Percentiles rank a stretch among this genome's conserved stretches.
Evolutionary conservation across 2,888 invertebrate genomes (phyloP).

Genomic region (Incurvaria masculella): DNA sequence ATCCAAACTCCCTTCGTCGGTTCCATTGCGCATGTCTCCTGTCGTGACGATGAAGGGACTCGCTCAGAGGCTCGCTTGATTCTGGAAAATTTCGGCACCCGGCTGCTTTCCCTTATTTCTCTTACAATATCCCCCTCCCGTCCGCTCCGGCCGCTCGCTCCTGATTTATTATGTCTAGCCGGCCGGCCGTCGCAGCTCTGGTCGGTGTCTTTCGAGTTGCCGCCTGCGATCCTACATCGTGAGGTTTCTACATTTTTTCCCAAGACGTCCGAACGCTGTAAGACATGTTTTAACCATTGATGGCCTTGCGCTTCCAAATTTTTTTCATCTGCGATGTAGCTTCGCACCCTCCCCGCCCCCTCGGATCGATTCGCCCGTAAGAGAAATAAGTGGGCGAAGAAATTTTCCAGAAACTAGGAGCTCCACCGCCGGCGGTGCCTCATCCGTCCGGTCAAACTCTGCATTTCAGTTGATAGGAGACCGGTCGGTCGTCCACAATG

Average conservation of each 20-base stretch:
- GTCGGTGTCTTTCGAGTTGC: not conserved
- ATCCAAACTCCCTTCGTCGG: not conserved
- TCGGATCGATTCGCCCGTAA: constrained; percentile 27
- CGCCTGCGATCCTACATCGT: not conserved
- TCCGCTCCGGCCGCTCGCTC: constrained; percentile 27
- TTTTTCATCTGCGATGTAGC: constrained; percentile 52
- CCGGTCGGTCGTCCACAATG: constrained; percentile 52
- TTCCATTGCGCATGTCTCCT: not conserved
- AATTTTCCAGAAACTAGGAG: constrained; percentile 41
- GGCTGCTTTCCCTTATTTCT: constrained; percentile 47
- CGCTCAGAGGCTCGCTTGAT: constrained; percentile 12
- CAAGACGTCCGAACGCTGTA: constrained; percentile 38
- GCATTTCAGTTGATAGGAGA: constrained; percentile 56
- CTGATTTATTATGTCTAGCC: constrained; percentile 37
- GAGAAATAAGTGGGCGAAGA: constrained; percentile 51
- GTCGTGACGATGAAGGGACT: not conserved
- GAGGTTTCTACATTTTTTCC: too few relatives aligned
- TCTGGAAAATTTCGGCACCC: constrained; percentile 52
- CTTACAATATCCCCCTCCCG: constrained; percentile 28
- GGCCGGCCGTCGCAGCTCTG: constrained; percentile 31
- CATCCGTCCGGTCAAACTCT: constrained; percentile 32
- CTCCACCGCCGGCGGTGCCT: not conserved
- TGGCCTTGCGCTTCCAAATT: constrained; percentile 40
- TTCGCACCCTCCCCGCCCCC: constrained; percentile 31
- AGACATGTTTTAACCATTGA: constrained; percentile 58